These are phyloP conservation scores for Morinoia aosen DNA, from an alignment of 2,888 invertebrate species.

Conservation along the genomic window DNA sequence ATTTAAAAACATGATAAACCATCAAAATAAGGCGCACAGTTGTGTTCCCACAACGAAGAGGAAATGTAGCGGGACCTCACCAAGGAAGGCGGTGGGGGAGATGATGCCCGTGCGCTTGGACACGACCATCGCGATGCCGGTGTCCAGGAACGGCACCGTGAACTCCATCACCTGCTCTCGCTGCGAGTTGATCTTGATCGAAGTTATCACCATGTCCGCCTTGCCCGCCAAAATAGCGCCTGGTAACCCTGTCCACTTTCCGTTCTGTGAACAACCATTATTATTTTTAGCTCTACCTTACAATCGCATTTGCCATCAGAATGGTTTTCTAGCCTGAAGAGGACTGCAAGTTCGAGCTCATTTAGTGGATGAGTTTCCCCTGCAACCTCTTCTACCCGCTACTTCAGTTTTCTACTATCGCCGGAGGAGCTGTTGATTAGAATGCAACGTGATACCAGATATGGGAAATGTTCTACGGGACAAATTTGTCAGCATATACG, in stretches of 20 bases:
- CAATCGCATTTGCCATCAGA: neutral
- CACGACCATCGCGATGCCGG: slow-evolving; percentile 94
- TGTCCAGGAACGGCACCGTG: slow-evolving; percentile 96
- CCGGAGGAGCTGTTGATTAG: too few relatives aligned
- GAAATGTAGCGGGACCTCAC: slow-evolving; percentile 49
- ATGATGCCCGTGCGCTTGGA: slow-evolving; percentile 96
- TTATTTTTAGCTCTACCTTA: too few relatives aligned
- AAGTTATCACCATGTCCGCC: slow-evolving; percentile 97
- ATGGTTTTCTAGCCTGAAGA: neutral
- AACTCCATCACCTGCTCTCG: slow-evolving; percentile 94
- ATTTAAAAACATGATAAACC: too few relatives aligned
- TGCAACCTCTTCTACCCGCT: too few relatives aligned
- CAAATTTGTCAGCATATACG: too few relatives aligned
- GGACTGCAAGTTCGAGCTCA: too few relatives aligned
- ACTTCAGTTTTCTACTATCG: too few relatives aligned
- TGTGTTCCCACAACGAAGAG: neutral
- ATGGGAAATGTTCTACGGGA: too few relatives aligned
- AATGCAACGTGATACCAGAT: too few relatives aligned
- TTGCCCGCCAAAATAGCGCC: slow-evolving; percentile 89
- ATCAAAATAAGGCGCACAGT: neutral
- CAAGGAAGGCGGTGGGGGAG: slow-evolving; percentile 84
- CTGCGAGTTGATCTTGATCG: slow-evolving; percentile 88
- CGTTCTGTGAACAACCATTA: slow-evolving; percentile 59
- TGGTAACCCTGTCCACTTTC: slow-evolving; percentile 68
- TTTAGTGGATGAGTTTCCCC: too few relatives aligned